phyloP scores from a whole-genome alignment of 2,797 vertebrate species.

The Sphenodon punctatus region DNA sequence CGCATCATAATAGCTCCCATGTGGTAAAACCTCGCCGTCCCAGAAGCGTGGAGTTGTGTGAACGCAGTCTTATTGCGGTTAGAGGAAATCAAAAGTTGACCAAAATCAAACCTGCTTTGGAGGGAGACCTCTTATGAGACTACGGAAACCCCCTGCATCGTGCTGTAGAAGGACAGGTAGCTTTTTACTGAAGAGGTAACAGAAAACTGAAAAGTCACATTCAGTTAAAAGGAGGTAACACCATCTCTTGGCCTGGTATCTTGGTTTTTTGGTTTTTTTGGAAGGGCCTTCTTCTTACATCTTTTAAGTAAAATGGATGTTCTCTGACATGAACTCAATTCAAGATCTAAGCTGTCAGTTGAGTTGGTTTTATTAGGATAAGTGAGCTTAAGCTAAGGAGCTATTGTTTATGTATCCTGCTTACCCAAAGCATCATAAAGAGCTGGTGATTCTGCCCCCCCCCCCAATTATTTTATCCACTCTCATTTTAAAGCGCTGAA shows the following conservation, averaged over 20 bases:
- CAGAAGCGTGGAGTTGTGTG: too few species aligned
- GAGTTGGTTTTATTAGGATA: neutral
- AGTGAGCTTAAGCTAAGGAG: neutral
- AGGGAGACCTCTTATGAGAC: too few species aligned
- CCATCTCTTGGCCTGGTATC: neutral
- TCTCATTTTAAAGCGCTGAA: neutral
- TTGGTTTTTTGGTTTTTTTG: neutral
- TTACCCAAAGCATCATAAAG: neutral
- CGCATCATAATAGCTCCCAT: too few species aligned
- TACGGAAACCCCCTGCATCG: too few species aligned
- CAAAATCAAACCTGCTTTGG: neutral
- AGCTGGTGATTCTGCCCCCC: neutral
- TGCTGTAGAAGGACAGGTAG: too few species aligned
- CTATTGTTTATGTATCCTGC: neutral
- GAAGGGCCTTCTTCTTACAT: neutral
- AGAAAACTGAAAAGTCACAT: neutral
- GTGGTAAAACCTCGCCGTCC: too few species aligned
- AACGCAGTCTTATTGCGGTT: too few species aligned
- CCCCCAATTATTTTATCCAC: neutral
- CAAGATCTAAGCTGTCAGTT: neutral
- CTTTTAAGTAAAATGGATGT: conserved; percentile 16
- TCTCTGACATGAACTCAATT: neutral
- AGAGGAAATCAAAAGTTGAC: neutral
- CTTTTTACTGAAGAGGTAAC: too few species aligned
- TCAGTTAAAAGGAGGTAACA: neutral